Percentiles rank a stretch among this genome's conserved stretches.
Evolutionary conservation across 2,888 invertebrate genomes (phyloP).

Genomic region (Clistopyga incitator): DNA sequence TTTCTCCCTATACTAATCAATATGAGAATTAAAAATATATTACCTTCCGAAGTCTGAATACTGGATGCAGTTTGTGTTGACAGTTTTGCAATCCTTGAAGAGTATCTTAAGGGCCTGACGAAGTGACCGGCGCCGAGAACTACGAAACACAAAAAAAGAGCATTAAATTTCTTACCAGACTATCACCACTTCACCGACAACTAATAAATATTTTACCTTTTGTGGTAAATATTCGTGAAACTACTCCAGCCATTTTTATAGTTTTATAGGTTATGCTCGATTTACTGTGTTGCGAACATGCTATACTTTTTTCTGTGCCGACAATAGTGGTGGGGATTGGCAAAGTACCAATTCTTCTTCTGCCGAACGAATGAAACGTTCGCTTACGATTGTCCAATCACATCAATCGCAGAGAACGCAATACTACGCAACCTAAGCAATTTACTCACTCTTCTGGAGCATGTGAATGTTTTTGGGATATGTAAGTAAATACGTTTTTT

Average conservation of each 20-base stretch:
- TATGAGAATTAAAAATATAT: no score
- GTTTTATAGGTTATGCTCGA: conserved; percentile 53
- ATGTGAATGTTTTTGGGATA: conserved; percentile 21
- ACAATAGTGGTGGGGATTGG: conserved; percentile 8
- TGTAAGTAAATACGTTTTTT: not conserved
- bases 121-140: conserved; percentile 57
- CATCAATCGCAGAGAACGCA: no score
- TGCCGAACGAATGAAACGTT: no score
- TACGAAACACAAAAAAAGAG: conserved; percentile 32
- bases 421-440: not conserved
- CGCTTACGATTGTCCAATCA: no score
- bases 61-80: conserved; percentile 68
- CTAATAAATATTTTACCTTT: conserved; percentile 65
- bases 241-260: conserved; percentile 71
- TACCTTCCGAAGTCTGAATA: conserved; percentile 65
- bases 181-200: conserved; percentile 11
- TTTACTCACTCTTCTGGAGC: not conserved
- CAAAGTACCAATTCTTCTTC: no score
- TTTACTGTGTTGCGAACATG: not conserved
- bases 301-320: conserved; percentile 22
- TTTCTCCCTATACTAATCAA: no score
- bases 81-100: conserved; percentile 59
- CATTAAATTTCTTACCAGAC: not conserved
- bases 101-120: conserved; percentile 55
- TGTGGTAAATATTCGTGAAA: conserved; percentile 68